Percentiles rank a stretch among this genome's conserved stretches.
Conservation (phyloP, 2,797 vertebrate species). For the Pipistrellus pipistrellus region DNA sequence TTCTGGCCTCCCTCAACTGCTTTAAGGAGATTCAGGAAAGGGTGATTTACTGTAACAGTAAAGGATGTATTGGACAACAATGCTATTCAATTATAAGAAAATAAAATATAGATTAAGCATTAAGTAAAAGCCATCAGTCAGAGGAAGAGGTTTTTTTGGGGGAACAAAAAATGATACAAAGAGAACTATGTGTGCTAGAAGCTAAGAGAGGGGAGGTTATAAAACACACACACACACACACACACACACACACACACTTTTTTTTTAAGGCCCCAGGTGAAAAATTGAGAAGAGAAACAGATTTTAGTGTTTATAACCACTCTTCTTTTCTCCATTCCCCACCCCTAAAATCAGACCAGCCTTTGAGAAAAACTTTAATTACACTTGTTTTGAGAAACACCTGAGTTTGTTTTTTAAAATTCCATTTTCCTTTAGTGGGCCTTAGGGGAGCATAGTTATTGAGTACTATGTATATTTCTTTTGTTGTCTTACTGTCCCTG, state of each 20-base stretch:
- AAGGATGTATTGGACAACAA: not conserved
- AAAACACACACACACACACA: not conserved
- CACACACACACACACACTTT: too few relatives aligned
- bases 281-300: slow-evolving; percentile 43
- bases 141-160: not conserved
- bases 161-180: slow-evolving; percentile 7
- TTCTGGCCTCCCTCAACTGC: slow-evolving; percentile 12
- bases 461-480: not conserved
- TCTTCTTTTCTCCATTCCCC: not conserved
- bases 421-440: slow-evolving; percentile 20
- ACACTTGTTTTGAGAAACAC: slow-evolving; percentile 62
- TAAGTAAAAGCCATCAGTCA: slow-evolving; percentile 32
- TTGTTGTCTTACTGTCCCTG: not conserved
- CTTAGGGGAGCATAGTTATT: slow-evolving; percentile 60
- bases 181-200: slow-evolving; percentile 54
- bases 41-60: slow-evolving; percentile 32
- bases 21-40: not conserved
- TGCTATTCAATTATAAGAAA: not conserved
- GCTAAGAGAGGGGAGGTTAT: not conserved
- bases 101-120: slow-evolving; percentile 21
- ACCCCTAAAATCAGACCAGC: not conserved
- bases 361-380: slow-evolving; percentile 74
- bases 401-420: not conserved
- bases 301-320: slow-evolving; percentile 56
- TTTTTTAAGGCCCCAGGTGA: not conserved